Percentiles rank a stretch among this genome's conserved stretches.
phyloP scores from a whole-genome alignment of 2,113 vertebrate genomes.

The Desmodus rotundus region DNA sequence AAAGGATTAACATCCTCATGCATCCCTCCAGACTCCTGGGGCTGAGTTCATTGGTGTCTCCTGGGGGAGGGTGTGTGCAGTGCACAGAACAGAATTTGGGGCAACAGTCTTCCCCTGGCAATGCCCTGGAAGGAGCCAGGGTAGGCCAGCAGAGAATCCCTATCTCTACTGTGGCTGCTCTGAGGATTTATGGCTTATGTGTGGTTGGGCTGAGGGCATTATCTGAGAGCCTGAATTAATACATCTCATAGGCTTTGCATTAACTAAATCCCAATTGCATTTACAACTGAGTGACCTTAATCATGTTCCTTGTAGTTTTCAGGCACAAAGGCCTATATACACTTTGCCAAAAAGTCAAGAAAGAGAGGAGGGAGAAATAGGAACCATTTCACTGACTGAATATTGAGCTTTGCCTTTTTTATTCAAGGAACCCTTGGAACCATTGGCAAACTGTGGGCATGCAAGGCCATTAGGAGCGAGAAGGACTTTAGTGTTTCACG shows the following conservation, averaged over 20 bases:
- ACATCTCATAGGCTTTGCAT: conserved; percentile 68
- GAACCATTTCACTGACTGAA: conserved; percentile 66
- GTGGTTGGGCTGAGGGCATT: conserved; percentile 15
- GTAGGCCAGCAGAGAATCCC: neutral
- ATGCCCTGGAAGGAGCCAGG: neutral
- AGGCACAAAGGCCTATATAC: conserved; percentile 62
- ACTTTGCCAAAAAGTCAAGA: conserved; percentile 31
- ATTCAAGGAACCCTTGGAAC: conserved; percentile 62
- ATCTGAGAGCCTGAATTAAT: conserved; percentile 51
- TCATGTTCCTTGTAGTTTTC: conserved; percentile 59
- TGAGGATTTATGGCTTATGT: neutral
- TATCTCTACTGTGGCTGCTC: neutral
- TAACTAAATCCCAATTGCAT: conserved; percentile 70
- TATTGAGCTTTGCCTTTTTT: conserved; percentile 36
- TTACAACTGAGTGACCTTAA: conserved; percentile 72
- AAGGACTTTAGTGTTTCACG: conserved; percentile 62
- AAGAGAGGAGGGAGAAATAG: neutral
- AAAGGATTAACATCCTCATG: neutral
- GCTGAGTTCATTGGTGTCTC: neutral
- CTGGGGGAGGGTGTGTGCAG: rapidly evolving
- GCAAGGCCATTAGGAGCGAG: conserved; percentile 41
- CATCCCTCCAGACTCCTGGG: neutral
- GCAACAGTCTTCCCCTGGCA: neutral
- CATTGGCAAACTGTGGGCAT: conserved; percentile 58
- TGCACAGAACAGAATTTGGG: neutral